phyloP scores from a whole-genome alignment of 2,113 vertebrate species.

The Geococcyx californianus region DNA sequence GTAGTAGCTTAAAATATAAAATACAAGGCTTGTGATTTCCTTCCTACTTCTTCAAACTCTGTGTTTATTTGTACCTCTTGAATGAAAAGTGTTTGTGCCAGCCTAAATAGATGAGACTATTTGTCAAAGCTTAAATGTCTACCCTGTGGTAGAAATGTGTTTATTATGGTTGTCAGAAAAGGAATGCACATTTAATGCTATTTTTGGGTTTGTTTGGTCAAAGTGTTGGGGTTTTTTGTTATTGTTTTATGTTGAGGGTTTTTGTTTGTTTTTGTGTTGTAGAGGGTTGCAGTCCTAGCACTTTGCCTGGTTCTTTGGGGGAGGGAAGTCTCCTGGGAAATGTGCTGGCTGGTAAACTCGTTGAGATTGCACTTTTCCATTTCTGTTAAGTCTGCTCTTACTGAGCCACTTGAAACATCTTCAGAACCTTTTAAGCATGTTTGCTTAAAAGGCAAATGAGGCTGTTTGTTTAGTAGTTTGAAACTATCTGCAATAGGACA shows the following conservation, averaged over 20 bases:
- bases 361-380: background rate
- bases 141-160: background rate
- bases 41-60: background rate
- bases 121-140: background rate
- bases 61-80: background rate
- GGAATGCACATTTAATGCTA: background rate
- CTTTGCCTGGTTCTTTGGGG: background rate
- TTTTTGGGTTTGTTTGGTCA: background rate
- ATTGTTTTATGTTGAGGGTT: background rate
- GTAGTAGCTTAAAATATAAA: background rate
- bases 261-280: background rate
- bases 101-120: background rate
- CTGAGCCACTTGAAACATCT: background rate
- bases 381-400: background rate
- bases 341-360: background rate
- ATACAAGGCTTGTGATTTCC: background rate
- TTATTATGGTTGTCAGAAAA: background rate
- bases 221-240: background rate
- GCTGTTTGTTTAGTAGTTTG: background rate
- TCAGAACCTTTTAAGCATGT: background rate
- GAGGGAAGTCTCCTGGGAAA: background rate
- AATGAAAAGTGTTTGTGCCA: background rate
- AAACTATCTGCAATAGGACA: background rate
- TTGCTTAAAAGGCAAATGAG: no score
- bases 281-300: background rate